These are phyloP conservation scores for Fulica atra DNA, from an alignment of 2,113 vertebrate species.

Conservation along the genomic window DNA sequence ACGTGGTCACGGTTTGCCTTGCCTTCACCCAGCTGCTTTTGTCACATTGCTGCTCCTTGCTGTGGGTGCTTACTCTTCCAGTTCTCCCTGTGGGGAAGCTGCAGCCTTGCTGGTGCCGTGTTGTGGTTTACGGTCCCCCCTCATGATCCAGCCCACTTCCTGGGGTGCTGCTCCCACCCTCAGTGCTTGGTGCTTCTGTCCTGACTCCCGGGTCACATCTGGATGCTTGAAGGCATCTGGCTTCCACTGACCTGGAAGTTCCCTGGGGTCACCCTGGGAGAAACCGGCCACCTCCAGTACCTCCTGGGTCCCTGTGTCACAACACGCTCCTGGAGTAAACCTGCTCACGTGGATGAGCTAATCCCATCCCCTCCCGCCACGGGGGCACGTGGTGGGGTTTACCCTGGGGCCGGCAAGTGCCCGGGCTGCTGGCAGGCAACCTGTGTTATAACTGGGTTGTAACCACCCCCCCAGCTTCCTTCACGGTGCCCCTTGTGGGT, in stretches of 20 bases:
- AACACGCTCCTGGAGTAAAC: background rate
- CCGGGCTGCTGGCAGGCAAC: background rate
- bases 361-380: background rate
- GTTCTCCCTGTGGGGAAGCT: background rate
- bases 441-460: background rate
- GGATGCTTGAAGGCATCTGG: background rate
- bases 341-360: background rate
- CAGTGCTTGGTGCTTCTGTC: background rate
- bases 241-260: background rate
- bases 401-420: background rate
- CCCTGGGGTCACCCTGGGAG: background rate
- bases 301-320: background rate
- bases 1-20: background rate
- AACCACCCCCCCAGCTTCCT: too few species aligned
- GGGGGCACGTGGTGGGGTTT: background rate
- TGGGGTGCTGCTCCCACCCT: background rate
- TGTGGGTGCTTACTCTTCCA: background rate
- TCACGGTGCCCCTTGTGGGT: background rate
- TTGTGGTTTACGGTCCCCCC: background rate
- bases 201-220: rapidly evolving
- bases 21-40: background rate
- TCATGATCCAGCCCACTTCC: background rate
- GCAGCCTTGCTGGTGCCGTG: background rate
- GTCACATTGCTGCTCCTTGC: rapidly evolving
- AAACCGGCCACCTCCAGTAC: background rate